Evolutionary conservation across 2,888 invertebrate species (phyloP).

Genomic region (Troglohyphantes excavatus): DNA sequence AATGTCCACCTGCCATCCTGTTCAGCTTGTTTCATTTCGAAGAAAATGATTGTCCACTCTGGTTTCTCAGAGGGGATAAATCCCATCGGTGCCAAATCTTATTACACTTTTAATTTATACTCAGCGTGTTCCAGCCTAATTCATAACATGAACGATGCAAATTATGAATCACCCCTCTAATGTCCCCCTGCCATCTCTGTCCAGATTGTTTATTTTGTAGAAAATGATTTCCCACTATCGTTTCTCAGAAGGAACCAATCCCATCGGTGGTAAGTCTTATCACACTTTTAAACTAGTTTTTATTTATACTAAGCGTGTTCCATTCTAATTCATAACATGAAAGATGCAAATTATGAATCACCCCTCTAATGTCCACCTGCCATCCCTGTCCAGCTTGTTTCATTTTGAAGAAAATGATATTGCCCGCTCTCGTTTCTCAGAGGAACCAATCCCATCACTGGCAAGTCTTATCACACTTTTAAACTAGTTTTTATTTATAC

Average conservation of each 20-base stretch:
- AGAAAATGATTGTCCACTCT: no score
- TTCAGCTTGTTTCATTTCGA: slow-evolving; percentile 25
- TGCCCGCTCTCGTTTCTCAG: background rate
- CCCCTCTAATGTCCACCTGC: background rate
- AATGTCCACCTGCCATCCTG: background rate
- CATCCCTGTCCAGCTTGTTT: slow-evolving; percentile 13
- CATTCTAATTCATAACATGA: no score
- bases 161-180: background rate
- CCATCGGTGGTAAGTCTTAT: no score
- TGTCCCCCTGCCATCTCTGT: background rate
- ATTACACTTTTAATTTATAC: no score
- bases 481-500: background rate
- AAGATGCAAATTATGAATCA: background rate
- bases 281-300: background rate
- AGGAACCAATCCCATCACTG: background rate
- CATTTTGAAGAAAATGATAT: slow-evolving; percentile 49
- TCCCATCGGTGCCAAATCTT: no score
- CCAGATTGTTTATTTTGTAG: slow-evolving; percentile 31
- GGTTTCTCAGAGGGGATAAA: no score
- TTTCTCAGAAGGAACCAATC: background rate
- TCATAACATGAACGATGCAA: no score
- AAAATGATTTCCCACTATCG: slow-evolving; percentile 35
- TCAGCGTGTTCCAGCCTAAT: no score
- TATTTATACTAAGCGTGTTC: no score
- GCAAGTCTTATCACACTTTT: slow-evolving; percentile 26